phyloP scores from a whole-genome alignment of 2,113 vertebrate species.

The Laterallus jamaicensis region DNA sequence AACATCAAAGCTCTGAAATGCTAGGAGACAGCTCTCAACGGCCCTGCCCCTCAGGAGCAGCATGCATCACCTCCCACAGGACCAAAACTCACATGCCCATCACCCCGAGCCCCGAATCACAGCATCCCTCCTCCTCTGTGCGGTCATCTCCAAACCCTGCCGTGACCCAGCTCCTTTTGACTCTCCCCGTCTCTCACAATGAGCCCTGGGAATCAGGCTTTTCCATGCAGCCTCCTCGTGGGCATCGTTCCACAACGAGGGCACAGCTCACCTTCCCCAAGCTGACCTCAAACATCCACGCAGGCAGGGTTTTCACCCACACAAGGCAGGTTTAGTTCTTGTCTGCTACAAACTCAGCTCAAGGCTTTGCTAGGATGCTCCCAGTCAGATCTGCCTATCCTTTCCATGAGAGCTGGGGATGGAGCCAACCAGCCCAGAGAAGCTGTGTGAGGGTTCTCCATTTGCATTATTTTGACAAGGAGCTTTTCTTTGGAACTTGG shows the following conservation, averaged over 20 bases:
- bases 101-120: not conserved
- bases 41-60: not conserved
- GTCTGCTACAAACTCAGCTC: not conserved
- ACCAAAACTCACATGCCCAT: not conserved
- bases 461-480: not conserved
- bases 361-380: not conserved
- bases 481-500: not conserved
- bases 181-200: not conserved
- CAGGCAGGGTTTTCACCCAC: fast-evolving
- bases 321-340: not conserved
- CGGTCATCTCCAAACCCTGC: not conserved
- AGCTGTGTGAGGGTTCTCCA: not conserved
- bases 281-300: not conserved
- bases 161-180: not conserved
- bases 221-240: not conserved
- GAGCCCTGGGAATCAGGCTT: not conserved
- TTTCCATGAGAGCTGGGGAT: not conserved
- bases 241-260: not conserved
- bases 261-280: not conserved
- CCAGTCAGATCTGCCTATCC: not conserved
- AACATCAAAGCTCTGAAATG: not conserved
- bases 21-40: not conserved
- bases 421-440: not conserved
- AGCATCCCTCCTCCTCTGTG: not conserved
- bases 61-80: not conserved